phyloP scores from a whole-genome alignment of 2,797 vertebrate species.

The Muraenolepis orangiensis region DNA sequence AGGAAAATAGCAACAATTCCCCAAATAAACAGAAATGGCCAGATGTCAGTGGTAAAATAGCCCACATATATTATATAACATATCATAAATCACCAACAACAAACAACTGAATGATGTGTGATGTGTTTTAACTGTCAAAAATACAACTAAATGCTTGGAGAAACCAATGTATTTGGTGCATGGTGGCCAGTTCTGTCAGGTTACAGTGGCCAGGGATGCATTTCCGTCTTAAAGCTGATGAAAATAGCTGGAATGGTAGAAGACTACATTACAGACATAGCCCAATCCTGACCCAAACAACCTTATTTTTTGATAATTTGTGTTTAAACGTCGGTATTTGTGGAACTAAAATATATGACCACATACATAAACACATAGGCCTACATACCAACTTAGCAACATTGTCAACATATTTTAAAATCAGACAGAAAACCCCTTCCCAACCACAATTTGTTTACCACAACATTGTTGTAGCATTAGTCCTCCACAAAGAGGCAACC shows the following conservation, averaged over 20 bases:
- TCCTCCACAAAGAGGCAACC: constrained; percentile 62
- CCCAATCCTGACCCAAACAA: background rate
- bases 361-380: background rate
- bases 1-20: background rate
- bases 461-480: constrained; percentile 44
- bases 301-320: background rate
- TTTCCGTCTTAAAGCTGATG: background rate
- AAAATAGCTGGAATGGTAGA: too few species aligned
- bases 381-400: background rate
- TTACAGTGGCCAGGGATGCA: background rate
- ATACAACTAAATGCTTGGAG: background rate
- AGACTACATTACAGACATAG: background rate
- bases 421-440: background rate
- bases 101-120: background rate
- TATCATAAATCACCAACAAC: too few species aligned
- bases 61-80: too few species aligned
- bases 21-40: background rate
- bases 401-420: background rate
- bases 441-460: background rate
- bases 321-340: background rate
- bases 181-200: background rate
- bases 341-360: background rate
- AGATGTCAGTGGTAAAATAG: too few species aligned
- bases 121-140: background rate
- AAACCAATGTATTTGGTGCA: background rate